These are phyloP conservation scores for Natrix natrix DNA, from an alignment of 2,797 vertebrate genomes.

Conservation along the genomic window DNA sequence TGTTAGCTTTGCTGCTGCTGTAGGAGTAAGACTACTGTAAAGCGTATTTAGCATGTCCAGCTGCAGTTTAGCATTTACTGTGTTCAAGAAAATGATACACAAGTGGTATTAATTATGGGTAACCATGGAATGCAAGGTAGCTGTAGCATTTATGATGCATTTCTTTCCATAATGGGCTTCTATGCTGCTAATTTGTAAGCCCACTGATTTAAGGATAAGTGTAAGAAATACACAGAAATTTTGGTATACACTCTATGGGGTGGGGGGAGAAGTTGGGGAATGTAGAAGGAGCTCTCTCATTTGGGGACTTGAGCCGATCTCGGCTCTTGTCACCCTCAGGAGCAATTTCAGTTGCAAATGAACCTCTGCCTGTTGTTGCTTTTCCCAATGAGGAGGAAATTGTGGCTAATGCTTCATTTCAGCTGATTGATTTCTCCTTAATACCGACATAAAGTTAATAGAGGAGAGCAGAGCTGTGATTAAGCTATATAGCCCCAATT, in stretches of 20 bases:
- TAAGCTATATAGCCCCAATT: slow-evolving; percentile 32
- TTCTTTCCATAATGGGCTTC: not conserved
- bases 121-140: not conserved
- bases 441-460: slow-evolving; percentile 49
- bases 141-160: not conserved
- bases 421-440: slow-evolving; percentile 59
- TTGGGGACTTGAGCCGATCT: slow-evolving; percentile 11
- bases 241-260: not conserved
- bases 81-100: slow-evolving; percentile 5
- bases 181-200: not conserved
- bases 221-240: not conserved
- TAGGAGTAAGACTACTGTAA: not conserved
- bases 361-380: slow-evolving; percentile 5
- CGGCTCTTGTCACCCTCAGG: slow-evolving; percentile 13
- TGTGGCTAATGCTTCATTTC: slow-evolving; percentile 45
- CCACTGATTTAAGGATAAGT: not conserved
- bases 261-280: not conserved
- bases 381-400: slow-evolving; percentile 33
- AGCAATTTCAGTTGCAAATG: slow-evolving; percentile 25
- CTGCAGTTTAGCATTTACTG: slow-evolving; percentile 21
- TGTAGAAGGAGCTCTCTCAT: slow-evolving; percentile 30
- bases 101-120: slow-evolving; percentile 12
- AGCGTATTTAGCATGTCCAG: not conserved
- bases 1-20: not conserved
- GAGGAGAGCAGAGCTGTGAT: slow-evolving; percentile 38